Evolutionary conservation across 1,140 invertebrate genomes (phyloP), one percentile per base, ranked within the genome.

Genomic region (Conopomorpha cramerella): DNA sequence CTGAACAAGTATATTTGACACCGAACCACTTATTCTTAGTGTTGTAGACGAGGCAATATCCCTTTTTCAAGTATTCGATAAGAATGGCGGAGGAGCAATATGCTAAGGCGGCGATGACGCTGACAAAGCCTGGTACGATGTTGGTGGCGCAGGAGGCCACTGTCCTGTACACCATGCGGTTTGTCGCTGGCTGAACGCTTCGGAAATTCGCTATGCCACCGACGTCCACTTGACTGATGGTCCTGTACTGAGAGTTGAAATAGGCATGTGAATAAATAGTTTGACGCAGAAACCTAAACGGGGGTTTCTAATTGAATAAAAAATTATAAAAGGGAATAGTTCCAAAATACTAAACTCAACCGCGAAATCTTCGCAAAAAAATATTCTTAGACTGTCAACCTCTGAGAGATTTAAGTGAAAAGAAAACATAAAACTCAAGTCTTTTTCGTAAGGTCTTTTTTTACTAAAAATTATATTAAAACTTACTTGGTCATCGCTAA

Each of bases 401-500:
- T 28, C 10, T 15, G 13, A 34, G n/a, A 13, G 15, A 12, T 10
- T 6, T 8, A 7, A 17, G 16, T 16, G 12, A 35, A 23, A 26
- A 8, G 10, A 28, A 1, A 18, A 1, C 15, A 25, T 23, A 10
- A 23, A 23, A 23, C n/a, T n/a, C 19, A 23, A 23, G 10, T 10
- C 4, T 23, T 23, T 23, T 23, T 6, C 4, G 4, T 23, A 23
- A 10, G 4, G 4, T 23, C 19, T 23, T 23, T 10, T 23, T 23
- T 10, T 23, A 6, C 19, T 23, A 6, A 23, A 23, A 23, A 6
- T 23, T 6, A 23, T 4, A 23, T 4, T 23, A 4, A 4, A 23
- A 4, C 30, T 55, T 77, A 91, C 89, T 81, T 91, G 89, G 12
- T 77, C 54, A 30, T 83, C 81, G 2, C 87, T 85, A 29, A 92